Base-by-base conservation (phyloP, 2,888 invertebrate species). In the Oscheius sp. region DNA sequence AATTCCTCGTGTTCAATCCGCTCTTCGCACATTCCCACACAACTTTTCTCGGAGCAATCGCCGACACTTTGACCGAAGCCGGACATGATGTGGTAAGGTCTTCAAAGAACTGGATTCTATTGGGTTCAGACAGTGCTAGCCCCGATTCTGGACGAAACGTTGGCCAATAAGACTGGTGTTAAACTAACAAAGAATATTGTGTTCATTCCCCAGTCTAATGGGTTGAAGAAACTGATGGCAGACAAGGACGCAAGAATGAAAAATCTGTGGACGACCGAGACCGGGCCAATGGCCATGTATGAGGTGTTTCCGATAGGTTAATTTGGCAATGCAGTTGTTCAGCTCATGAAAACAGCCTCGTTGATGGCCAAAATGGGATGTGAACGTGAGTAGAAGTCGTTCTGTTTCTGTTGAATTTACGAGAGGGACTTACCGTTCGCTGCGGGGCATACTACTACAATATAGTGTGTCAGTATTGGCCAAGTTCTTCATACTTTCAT, bases 41-140 rank as follows among this genome's bases (percentile, higher is more conserved):
- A 9, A 80, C 70, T 50, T 80, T 77, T 48, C 58, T 80, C 47
- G 78, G 76, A 1, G 77, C 60, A 47, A 73, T 80, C 5, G 77
- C 80, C 11, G 80, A 80, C 47, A 73, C 77, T 50, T 29, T 80
- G 3, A 70, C 79, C 1, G 77, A 80, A 51, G 79, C 80, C 9
- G 80, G 81, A n/a, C 81, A 81, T 58, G 74, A 79, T 75, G 81
- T 81, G 65, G 81, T 79, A 29, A 73, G 75, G 57, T n/a, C 11
- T 9, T 33, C 3, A 3, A 58, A 33, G 11, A 21, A 21, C n/a
- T 21, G 57, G 57, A 57, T 9, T 21, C 21, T 21, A 57, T 13
- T 11, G 4, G 29, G 21, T 78, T 48, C 62, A 80, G 80, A 80
- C 80, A 1, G 74, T 80, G 47, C 48, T 79, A 1, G 21, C 75